Evolutionary conservation across 2,888 invertebrate genomes (phyloP).

Genomic region (Conistra vaccinii): DNA sequence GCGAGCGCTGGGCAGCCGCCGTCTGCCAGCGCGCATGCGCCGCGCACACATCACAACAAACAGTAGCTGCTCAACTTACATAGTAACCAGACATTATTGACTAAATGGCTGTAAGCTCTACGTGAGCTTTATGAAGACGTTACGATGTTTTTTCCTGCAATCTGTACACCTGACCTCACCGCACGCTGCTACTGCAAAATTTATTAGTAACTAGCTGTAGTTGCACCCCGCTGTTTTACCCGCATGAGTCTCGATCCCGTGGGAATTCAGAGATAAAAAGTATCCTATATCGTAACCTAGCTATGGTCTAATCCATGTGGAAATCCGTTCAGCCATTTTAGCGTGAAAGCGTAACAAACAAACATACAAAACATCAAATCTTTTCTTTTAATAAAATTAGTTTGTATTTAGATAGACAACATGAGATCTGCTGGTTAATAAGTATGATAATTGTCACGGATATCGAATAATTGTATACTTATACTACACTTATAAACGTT

Average conservation of each 20-base stretch:
- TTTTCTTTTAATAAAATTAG: no score
- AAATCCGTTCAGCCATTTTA: no score
- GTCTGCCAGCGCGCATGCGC: conserved; percentile 78
- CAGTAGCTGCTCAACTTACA: conserved; percentile 68
- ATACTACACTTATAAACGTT: no score
- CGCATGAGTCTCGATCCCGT: no score
- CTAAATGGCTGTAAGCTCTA: conserved; percentile 71
- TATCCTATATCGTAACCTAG: no score
- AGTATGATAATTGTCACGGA: neutral
- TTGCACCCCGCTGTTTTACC: no score
- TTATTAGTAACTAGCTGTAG: neutral
- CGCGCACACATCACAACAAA: conserved; percentile 75
- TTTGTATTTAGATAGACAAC: neutral
- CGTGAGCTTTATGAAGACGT: conserved; percentile 48
- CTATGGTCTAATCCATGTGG: no score
- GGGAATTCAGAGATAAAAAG: no score
- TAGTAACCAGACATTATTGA: conserved; percentile 79
- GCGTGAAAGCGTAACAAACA: no score
- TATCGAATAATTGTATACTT: no score
- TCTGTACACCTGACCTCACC: conserved; percentile 1
- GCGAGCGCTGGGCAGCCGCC: conserved; percentile 61
- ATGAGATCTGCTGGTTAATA: neutral
- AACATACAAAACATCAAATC: no score
- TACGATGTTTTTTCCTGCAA: conserved; percentile 25
- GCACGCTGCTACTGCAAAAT: conserved; percentile 2